Percentiles rank a stretch among this genome's conserved stretches.
Evolutionary conservation across 2,888 invertebrate genomes (phyloP).

Genomic region (Agonopterix alstromeriana): DNA sequence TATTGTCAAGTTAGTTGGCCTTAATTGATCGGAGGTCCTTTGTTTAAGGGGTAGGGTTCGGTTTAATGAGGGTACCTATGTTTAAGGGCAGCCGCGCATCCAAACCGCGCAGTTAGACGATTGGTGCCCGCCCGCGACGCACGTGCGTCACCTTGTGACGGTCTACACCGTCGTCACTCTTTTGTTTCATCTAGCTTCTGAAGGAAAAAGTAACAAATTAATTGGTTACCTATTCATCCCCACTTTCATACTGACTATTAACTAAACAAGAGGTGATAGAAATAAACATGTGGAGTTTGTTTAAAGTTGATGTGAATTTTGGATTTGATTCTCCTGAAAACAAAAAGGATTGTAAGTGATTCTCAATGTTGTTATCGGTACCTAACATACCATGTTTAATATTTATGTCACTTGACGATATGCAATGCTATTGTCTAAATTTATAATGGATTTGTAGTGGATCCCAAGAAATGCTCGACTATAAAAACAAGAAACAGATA

Average conservation of each 20-base stretch:
- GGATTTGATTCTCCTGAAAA: conserved; percentile 14
- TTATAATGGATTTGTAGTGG: too few relatives aligned
- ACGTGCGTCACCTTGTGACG: conserved; percentile 47
- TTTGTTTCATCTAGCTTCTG: conserved; percentile 50
- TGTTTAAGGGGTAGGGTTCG: conserved; percentile 61
- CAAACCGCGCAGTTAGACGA: conserved; percentile 57
- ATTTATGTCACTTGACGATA: too few relatives aligned
- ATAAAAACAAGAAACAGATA: too few relatives aligned
- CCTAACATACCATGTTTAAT: too few relatives aligned
- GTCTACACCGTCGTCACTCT: conserved; percentile 45
- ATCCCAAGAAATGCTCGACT: too few relatives aligned
- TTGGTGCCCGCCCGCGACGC: conserved; percentile 47
- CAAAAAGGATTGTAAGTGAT: not conserved
- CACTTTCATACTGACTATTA: too few relatives aligned
- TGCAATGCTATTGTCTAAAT: too few relatives aligned
- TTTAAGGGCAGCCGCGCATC: conserved; percentile 58
- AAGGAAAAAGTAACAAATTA: too few relatives aligned
- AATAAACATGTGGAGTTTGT: conserved; percentile 33
- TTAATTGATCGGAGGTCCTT: conserved; percentile 66
- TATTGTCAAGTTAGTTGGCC: conserved; percentile 23
- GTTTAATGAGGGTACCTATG: conserved; percentile 55
- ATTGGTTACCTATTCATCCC: too few relatives aligned
- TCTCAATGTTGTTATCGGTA: too few relatives aligned
- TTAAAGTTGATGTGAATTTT: conserved; percentile 18
- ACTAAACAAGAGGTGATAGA: conserved; percentile 1